Percentiles rank a stretch among this genome's conserved stretches.
Evolutionary conservation across 1,140 invertebrate species (phyloP).

Genomic region (Ooceraea biroi): DNA sequence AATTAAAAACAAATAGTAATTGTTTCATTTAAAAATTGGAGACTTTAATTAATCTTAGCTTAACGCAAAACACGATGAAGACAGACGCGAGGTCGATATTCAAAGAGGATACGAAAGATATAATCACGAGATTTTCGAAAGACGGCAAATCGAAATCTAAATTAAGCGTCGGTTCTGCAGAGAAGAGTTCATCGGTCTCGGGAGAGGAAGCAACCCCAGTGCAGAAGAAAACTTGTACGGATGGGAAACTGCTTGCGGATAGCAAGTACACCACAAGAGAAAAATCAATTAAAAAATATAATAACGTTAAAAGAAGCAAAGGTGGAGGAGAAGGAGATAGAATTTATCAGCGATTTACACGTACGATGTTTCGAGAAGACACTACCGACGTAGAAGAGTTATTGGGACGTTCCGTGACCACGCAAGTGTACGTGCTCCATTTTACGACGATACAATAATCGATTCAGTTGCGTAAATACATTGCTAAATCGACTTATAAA

Average conservation of each 20-base stretch:
- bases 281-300: neutral
- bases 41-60: neutral
- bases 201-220: no score
- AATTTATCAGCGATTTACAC: constrained; percentile 12
- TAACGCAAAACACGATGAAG: no score
- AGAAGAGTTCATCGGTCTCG: no score
- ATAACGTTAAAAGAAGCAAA: neutral
- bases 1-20: neutral
- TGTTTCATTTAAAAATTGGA: neutral
- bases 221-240: no score
- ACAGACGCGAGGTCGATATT: neutral
- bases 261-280: neutral
- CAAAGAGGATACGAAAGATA: neutral
- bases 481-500: neutral
- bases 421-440: constrained; percentile 5
- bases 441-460: neutral
- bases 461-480: neutral
- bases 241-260: neutral
- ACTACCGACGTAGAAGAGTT: neutral
- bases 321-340: neutral
- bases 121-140: neutral
- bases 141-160: neutral
- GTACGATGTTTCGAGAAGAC: neutral
- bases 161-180: no score
- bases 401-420: neutral